Evolutionary conservation across 2,888 invertebrate genomes (phyloP).

Genomic region (Crioceris asparagi): DNA sequence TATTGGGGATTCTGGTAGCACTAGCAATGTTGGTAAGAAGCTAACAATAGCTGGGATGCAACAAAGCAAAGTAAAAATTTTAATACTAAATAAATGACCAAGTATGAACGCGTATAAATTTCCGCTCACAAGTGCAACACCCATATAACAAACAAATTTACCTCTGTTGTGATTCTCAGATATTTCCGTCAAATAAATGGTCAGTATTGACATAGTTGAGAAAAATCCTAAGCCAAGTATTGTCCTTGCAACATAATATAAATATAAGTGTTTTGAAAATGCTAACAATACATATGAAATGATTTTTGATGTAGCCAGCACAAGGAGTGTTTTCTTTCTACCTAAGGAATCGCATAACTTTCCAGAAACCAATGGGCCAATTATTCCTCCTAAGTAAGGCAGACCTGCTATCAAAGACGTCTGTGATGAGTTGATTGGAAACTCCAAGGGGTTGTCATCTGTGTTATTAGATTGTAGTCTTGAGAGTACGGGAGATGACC

Average conservation of each 20-base stretch:
- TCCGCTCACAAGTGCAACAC: neutral
- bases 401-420: conserved; percentile 1
- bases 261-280: neutral
- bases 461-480: neutral
- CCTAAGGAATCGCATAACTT: conserved; percentile 3
- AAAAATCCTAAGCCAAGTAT: neutral
- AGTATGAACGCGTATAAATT: neutral
- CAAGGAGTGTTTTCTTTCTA: neutral
- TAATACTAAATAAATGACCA: conserved; percentile 1
- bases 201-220: neutral
- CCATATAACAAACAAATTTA: neutral
- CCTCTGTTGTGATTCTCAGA: conserved; percentile 3
- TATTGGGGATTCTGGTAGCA: conserved; percentile 7
- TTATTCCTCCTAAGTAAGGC: neutral
- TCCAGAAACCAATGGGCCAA: neutral
- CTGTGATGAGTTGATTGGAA: neutral
- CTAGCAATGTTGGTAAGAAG: neutral
- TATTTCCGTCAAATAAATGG: neutral
- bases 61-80: neutral
- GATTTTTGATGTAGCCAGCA: neutral
- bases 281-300: neutral
- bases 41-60: neutral
- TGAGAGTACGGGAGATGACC: conserved; percentile 2
- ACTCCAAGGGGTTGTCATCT: conserved; percentile 2
- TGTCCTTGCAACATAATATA: neutral